A percentile compares a stretch with the other conserved stretches of the same genome.
Evolutionary conservation across 2,113 vertebrate genomes (phyloP).

Genomic region (Penelope pileata): DNA sequence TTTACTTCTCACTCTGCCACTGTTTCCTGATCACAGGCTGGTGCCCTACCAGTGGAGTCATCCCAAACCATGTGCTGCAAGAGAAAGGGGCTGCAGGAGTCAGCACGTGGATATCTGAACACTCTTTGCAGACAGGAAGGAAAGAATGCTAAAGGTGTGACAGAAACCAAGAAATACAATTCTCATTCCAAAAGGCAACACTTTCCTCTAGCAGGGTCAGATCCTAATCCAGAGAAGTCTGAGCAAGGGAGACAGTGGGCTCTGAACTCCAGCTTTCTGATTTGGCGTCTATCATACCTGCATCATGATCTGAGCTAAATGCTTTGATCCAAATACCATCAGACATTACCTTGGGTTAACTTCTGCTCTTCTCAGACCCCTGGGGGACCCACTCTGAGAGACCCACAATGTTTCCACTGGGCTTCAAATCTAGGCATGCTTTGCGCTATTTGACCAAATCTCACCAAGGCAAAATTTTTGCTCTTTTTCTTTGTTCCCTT

Average conservation of each 20-base stretch:
- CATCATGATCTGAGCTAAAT: neutral
- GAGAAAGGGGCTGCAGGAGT: neutral
- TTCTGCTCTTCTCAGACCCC: neutral
- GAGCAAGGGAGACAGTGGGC: neutral
- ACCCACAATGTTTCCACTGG: neutral
- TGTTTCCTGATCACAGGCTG: neutral
- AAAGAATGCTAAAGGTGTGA: neutral
- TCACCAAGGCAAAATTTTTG: neutral
- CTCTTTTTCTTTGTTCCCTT: neutral
- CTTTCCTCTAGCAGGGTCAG: neutral
- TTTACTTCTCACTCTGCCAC: neutral
- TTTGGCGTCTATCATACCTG: rapidly evolving
- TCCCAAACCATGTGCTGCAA: neutral
- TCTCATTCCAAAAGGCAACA: neutral
- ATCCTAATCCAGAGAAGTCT: neutral
- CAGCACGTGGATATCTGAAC: neutral
- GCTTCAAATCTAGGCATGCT: neutral
- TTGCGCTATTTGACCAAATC: neutral
- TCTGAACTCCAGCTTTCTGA: neutral
- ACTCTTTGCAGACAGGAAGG: neutral
- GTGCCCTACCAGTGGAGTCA: neutral
- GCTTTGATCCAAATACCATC: neutral
- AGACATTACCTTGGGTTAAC: neutral
- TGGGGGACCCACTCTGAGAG: neutral
- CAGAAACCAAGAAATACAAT: neutral